These are phyloP conservation scores for Folsomia candida DNA, from an alignment of 2,888 invertebrate species.

Conservation along the genomic window DNA sequence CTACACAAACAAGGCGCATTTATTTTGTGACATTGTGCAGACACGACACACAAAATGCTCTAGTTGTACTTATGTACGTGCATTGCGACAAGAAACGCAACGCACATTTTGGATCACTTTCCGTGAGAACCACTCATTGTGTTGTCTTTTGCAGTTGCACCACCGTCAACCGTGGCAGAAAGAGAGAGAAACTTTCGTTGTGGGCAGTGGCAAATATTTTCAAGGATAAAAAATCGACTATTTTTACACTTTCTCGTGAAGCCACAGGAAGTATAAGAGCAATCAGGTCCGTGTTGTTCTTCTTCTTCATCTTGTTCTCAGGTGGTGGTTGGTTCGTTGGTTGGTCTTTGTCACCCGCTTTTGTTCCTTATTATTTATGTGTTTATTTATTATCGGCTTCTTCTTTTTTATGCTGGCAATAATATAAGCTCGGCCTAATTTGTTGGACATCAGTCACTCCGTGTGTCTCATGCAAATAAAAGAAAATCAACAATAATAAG, in stretches of 20 bases:
- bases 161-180: neutral
- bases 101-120: neutral
- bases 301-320: no score
- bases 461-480: neutral
- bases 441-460: no score
- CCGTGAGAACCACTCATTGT: neutral
- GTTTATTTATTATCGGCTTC: no score
- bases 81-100: neutral
- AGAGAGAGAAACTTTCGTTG: neutral
- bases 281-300: no score
- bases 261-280: constrained; percentile 6
- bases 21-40: no score
- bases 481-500: no score
- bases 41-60: no score
- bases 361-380: neutral
- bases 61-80: neutral
- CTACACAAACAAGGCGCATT: no score
- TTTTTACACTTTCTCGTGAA: constrained; percentile 5
- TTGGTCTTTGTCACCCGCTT: neutral
- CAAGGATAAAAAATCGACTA: constrained; percentile 5
- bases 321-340: no score
- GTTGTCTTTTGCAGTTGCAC: neutral
- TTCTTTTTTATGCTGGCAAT: no score
- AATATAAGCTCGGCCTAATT: no score
- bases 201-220: constrained; percentile 6